Evolutionary conservation across 2,797 vertebrate species (phyloP).

Genomic region (Alfaro cultratus): DNA sequence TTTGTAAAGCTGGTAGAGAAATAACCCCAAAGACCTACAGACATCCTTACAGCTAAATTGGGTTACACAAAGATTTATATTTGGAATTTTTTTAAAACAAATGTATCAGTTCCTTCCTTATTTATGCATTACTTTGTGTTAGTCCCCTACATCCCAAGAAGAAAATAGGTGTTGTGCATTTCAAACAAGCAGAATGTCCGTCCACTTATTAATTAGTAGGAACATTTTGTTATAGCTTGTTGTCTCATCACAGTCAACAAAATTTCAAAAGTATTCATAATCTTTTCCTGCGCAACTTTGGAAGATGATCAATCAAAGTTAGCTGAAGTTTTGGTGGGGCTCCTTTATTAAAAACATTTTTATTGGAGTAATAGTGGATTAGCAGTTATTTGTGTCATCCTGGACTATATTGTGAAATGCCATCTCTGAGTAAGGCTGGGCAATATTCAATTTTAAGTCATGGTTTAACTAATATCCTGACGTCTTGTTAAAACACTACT

Average conservation of each 20-base stretch:
- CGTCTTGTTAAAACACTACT: constrained; percentile 2
- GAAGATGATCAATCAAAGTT: neutral
- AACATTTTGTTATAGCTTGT: neutral
- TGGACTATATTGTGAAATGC: no score
- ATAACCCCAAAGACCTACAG: no score
- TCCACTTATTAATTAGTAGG: neutral
- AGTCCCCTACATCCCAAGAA: neutral
- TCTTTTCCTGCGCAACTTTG: neutral
- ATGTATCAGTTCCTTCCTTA: neutral
- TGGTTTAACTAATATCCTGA: constrained; percentile 22
- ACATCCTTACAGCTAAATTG: no score
- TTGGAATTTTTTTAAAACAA: neutral
- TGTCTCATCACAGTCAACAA: neutral
- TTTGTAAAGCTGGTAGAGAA: neutral
- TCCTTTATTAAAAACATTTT: neutral
- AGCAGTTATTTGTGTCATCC: no score
- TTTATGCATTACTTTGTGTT: neutral
- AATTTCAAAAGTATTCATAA: neutral
- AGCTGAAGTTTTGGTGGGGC: neutral
- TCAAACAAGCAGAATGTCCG: neutral
- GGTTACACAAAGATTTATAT: no score
- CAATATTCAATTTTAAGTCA: neutral
- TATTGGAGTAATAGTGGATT: neutral
- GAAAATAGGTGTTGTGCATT: neutral
- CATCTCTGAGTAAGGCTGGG: no score